Evolutionary conservation across 2,888 invertebrate species (phyloP), one percentile per base, ranked within the genome.

Genomic region (Operophtera brumata): DNA sequence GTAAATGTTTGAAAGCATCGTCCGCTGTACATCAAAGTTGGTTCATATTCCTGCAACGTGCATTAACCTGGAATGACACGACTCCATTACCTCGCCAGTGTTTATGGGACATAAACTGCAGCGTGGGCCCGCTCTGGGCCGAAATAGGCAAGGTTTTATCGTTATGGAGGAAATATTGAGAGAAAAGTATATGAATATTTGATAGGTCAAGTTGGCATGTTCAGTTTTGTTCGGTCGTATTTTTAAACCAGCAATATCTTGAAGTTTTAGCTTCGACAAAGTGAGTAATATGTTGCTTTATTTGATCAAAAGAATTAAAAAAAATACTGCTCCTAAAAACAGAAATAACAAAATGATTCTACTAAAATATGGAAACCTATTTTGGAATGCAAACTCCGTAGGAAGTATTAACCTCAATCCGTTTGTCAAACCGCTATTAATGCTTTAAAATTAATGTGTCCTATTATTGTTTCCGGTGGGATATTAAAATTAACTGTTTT

Each of bases 31-130:
- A 57, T 57, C 57, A 57, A 57, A 57, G 48, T 57, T 57, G 42
- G 57, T 41, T 25, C 34, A 46, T 53, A 46, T 57, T 45, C 42
- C 44, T 52, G 57, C 56, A 56, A 28, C 40, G 64, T 65, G 65
- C 66, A 71, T 69, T 69, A 70, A 67, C 66, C 60, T 59, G 44
- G 42, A 63, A 60, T 57, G 61, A 62, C 43, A 66, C 59, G 59
- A 57, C 67, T 70, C 71, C 69, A 70, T 70, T 57, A 57, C 52
- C 64, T 62, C 59, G 62, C 67, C 65, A 64, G 59, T 67, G 62
- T 70, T 70, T 69, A 70, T 69, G 64, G 25, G 45, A 51, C 44
- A 68, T 70, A 69, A 70, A 70, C 36, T 52, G 52, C 57, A 57
- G 52, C 40, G 8, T 25, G 52, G 47, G 37, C 30, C 25, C 65